These are phyloP conservation scores for Ferrisia virgata DNA, from an alignment of 2,888 invertebrate species.

Conservation along the genomic window DNA sequence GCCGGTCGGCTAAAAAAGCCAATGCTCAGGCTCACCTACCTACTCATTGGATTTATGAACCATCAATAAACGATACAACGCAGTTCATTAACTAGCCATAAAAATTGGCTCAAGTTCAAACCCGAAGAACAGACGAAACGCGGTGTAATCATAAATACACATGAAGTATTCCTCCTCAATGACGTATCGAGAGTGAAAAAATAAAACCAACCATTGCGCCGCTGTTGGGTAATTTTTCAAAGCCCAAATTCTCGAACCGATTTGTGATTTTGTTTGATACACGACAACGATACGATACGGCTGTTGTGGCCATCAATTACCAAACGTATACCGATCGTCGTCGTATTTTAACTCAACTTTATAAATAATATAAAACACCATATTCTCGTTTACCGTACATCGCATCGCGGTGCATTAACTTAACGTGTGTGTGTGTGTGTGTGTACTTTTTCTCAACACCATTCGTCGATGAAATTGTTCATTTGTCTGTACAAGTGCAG, in stretches of 20 bases:
- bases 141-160: constrained; percentile 16
- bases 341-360: neutral
- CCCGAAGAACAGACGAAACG: neutral
- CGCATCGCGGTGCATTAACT: neutral
- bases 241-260: neutral
- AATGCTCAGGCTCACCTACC: neutral
- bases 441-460: neutral
- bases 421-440: neutral
- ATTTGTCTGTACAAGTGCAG: too few species aligned
- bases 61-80: neutral
- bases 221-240: neutral
- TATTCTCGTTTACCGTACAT: neutral
- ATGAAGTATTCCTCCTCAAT: neutral
- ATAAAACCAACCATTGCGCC: neutral
- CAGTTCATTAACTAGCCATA: constrained; percentile 9
- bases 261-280: neutral
- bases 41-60: constrained; percentile 12
- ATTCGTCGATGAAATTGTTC: neutral
- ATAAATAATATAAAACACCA: constrained; percentile 13
- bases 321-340: neutral
- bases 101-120: constrained; percentile 27
- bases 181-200: neutral
- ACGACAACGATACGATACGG: neutral
- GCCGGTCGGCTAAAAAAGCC: neutral
- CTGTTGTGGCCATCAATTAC: neutral